phyloP scores from a whole-genome alignment of 1,140 invertebrate species.

The Belonocnema kinseyi region DNA sequence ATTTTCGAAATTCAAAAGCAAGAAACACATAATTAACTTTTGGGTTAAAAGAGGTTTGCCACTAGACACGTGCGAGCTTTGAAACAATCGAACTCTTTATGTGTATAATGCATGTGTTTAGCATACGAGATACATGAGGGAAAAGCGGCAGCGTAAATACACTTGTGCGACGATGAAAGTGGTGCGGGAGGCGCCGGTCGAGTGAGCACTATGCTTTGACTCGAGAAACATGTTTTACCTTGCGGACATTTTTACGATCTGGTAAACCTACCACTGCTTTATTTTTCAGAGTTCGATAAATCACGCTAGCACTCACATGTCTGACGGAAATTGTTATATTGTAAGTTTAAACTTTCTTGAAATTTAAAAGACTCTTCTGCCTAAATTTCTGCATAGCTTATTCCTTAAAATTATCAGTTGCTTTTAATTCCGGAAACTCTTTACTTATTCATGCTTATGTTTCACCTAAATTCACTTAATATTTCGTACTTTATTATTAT shows the following conservation, averaged over 20 bases:
- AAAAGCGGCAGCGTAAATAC: slow-evolving; percentile 17
- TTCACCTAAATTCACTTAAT: no score
- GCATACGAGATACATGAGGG: not conserved
- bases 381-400: no score
- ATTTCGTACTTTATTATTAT: no score
- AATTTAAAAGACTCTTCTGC: not conserved
- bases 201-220: slow-evolving; percentile 26
- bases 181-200: slow-evolving; percentile 18
- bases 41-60: slow-evolving; percentile 4
- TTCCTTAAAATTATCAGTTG: no score
- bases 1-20: not conserved
- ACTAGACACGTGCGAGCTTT: not conserved
- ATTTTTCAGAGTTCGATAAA: slow-evolving; percentile 23
- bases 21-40: slow-evolving; percentile 18
- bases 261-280: slow-evolving; percentile 31
- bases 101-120: slow-evolving; percentile 27
- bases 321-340: slow-evolving; percentile 5
- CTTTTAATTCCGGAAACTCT: no score
- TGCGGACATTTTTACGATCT: slow-evolving; percentile 30
- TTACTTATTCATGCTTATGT: no score
- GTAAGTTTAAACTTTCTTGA: not conserved
- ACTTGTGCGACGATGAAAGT: slow-evolving; percentile 21
- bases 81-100: slow-evolving; percentile 9
- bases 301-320: not conserved
- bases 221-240: slow-evolving; percentile 29